Base-by-base conservation (phyloP, 1,140 invertebrate genomes). In the Thalassaphorura encarpata region DNA sequence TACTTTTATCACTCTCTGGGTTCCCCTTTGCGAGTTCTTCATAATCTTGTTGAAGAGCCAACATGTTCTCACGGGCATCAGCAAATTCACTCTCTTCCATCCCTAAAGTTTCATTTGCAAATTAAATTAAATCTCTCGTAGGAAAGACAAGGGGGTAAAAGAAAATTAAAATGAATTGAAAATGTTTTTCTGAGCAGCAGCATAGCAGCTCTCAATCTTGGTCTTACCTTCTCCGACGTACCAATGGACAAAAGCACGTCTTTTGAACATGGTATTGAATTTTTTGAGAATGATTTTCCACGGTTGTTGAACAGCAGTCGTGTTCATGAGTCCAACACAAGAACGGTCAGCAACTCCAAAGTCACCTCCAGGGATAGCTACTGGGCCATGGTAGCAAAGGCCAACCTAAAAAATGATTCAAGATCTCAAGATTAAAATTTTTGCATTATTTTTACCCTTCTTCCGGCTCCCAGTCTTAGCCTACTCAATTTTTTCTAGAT, bases 301-400 rank as follows among this genome's bases (percentile, higher is more conserved):
- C 23, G 75, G 75, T 60, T 76, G 74, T 16, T 11, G 54, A 56
- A 77, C 76, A 33, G 75, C 76, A 2, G 71, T 72, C 8, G 70
- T 66, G 60, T 61, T 67, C n/a, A 55, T 29, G 26, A 55, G 46
- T 23, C 43, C 53, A 48, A 55, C 43, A 33, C 33, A 27, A 13
- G 53, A 24, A 3, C 43, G 6, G 4, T 21, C 21, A 55, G 43
- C 3, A 46, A 18, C 45, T 11, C 26, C 42, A 3, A 55, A 13
- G 3, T 31, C 42, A 3, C 33, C 27, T 47, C 45, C 53, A 8
- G 53, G 53, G 8, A 48, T 26, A 2, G 28, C 19, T 4, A 26
- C 2, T 8, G 53, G 53, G 21, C 27, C 42, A 26, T 33, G 53
- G 16, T 15, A 21, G 19, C 27, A 55, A 11, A 47, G 26, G 6